Base-by-base conservation (phyloP, 2,113 vertebrate species). In the Rhinolophus ferrumequinum region DNA sequence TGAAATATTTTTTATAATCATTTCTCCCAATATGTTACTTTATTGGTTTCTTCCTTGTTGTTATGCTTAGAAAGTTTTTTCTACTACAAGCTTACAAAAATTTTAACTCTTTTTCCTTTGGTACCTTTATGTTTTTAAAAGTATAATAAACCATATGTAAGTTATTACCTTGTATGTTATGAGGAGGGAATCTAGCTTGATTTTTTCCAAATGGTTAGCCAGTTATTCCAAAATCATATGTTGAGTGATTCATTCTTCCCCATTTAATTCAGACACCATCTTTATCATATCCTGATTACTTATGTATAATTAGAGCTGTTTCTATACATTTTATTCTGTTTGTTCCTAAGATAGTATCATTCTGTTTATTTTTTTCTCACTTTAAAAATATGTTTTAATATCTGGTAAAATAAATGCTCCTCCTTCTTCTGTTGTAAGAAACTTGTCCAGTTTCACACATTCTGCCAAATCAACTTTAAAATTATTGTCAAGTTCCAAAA, bases 171-270 rank as follows among this genome's bases (percentile, higher is more conserved):
- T 44, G 52, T 44, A 50, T 80, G 30, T 72, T 84, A 44, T 26
- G 41, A 94, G 35, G 38, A 95, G n/a, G 35, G 80, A 87, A 69
- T 82, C 50, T 38, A 54, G 67, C 22, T 76, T 93, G 84, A 72
- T 73, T 97, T 93, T 95, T 97, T 75, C 88, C 88, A 92, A 88
- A 73, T 70, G 66, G 69, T 73, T 82, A 77, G 38, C 30, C n/a
- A 44, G 18, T 88, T 75, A 70, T 69, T 94, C 19, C 62, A n/a
- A 86, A 69, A 92, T 41, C 35, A 28, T 62, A 0, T 64, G 54
- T 58, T 33, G 33, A 60, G 22, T 72, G 41, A 56, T 64, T 85
- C 33, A 28, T 77, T 87, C 8, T 75, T 70, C 47, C 54, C 3
- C 19, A 28, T 21, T 56, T 79, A 76, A 75, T 21, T 76, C 21